phyloP scores from a whole-genome alignment of 2,797 vertebrate species.

The Pogoniulus pusillus region DNA sequence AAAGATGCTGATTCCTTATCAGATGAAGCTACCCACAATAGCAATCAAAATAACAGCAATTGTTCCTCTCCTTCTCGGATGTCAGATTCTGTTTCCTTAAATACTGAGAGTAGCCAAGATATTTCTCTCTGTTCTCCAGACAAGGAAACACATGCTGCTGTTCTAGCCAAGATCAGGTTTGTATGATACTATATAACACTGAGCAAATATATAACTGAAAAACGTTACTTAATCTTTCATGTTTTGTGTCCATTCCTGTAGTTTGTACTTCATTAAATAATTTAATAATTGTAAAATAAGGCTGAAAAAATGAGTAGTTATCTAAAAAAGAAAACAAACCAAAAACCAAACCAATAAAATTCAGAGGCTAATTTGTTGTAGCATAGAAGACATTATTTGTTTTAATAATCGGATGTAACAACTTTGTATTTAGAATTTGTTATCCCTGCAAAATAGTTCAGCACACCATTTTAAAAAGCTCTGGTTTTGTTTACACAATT shows the following conservation, averaged over 20 bases:
- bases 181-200: constrained; percentile 17
- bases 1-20: constrained; percentile 93
- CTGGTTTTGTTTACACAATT: background rate
- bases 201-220: background rate
- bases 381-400: background rate
- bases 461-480: background rate
- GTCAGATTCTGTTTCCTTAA: constrained; percentile 97
- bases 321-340: background rate
- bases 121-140: constrained; percentile 92
- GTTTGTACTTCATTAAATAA: background rate
- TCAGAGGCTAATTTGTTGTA: background rate
- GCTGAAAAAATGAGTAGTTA: background rate
- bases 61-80: constrained; percentile 98
- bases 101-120: constrained; percentile 97
- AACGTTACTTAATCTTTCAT: background rate
- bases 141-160: constrained; percentile 84
- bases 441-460: background rate
- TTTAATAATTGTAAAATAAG: background rate
- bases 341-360: background rate
- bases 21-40: constrained; percentile 94
- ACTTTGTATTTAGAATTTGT: background rate
- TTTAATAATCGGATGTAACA: background rate
- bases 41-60: constrained; percentile 99
- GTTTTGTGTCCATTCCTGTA: background rate
- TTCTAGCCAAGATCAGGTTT: constrained; percentile 87